Base-by-base conservation (phyloP, 2,113 vertebrate genomes). In the Elanoides forficatus region DNA sequence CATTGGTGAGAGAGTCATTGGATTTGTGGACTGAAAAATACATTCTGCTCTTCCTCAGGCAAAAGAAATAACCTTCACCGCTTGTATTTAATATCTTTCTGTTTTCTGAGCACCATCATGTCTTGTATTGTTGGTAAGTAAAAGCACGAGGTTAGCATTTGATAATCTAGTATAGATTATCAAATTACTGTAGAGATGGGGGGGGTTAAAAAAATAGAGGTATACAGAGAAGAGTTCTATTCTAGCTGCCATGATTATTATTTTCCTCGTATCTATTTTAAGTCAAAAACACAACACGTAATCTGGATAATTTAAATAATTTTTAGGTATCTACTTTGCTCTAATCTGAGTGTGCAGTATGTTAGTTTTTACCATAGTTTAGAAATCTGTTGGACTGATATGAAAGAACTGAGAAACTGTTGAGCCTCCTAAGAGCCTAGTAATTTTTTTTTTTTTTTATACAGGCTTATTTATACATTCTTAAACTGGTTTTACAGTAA, bases 401-500 rank as follows among this genome's bases (percentile, higher is more conserved):
- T 85, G 73, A 93, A 95, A 88, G 22, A 19, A 42, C 45, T 48
- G 70, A 65, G 48, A 67, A 93, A 82, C 34, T 75, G 48, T 59
- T 86, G 52, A 91, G 21, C 47, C 17, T 88, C 16, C 38, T 83
- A 80, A 76, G 2, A 95, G 25, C 40, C 34, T 75, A 45, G 68
- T 75, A 40, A 40, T 48, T 29, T 47, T 50, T 13, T 40, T 38
- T 45, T 65, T 38, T 1, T 17, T 72, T 50, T 26, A 9, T 72
- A 55, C 32, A n/a, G 72, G 43, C 43, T 83, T 91, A 81, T 76
- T 89, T 84, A 89, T 93, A 53, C 42, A 70, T 86, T 94, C 73
- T 81, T 95, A 89, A 95, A 81, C 47, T 85, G 34, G 34, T 79
- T 94, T 94, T 93, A 94, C 50, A 71, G 91, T 89, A 95, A 94